Percentiles rank a stretch among this genome's conserved stretches.
Evolutionary conservation across 2,888 invertebrate genomes (phyloP).

Genomic region (Stramonita haemastoma): DNA sequence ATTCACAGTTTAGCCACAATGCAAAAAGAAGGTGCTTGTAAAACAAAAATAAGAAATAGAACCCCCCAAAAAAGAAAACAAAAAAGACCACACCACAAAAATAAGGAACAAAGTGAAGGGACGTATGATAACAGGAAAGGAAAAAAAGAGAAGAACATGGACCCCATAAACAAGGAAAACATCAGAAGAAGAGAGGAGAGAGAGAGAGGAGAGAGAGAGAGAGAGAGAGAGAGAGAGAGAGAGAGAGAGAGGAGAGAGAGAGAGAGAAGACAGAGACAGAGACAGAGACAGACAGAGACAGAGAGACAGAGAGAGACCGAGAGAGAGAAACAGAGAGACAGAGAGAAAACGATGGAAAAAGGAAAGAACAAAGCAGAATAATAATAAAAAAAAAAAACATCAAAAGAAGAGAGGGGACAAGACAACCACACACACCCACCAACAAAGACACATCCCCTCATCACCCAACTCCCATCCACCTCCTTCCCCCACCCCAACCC

Average conservation of each 20-base stretch:
- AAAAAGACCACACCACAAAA: no score
- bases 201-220: background rate
- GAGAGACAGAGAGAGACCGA: background rate
- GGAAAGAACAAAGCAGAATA: background rate
- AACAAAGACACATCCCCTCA: background rate
- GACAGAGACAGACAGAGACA: background rate
- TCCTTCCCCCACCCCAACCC: background rate
- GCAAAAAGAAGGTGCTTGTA: no score
- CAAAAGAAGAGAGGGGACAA: background rate
- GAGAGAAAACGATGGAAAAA: background rate
- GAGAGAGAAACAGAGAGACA: background rate
- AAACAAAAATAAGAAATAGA: no score
- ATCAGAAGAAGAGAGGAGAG: background rate
- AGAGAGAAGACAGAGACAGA: background rate
- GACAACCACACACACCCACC: background rate
- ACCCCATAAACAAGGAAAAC: no score
- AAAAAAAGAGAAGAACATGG: no score
- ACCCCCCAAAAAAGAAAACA: no score
- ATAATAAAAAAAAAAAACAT: background rate
- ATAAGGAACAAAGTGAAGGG: no score
- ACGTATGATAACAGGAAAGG: no score
- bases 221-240: slow-evolving; percentile 1
- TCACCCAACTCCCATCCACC: background rate
- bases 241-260: background rate
- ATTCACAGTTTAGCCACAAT: no score